These are phyloP conservation scores for Zonitis immaculata DNA, from an alignment of 2,888 invertebrate species.

Conservation along the genomic window DNA sequence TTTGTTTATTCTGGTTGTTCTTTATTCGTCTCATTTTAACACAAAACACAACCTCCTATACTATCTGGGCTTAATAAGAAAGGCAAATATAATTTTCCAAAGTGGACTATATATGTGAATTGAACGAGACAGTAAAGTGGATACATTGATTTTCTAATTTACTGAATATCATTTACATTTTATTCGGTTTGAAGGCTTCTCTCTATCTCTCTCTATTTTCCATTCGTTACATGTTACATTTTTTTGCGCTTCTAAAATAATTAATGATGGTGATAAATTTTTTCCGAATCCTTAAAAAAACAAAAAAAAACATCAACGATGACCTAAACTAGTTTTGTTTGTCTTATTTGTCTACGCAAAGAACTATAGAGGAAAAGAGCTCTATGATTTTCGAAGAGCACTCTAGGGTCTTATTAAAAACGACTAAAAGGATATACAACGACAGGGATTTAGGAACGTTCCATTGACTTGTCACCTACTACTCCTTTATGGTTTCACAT, in stretches of 20 bases:
- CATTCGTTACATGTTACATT: background rate
- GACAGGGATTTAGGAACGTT: background rate
- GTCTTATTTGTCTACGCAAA: background rate
- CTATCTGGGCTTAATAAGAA: conserved; percentile 39
- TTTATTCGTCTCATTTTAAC: conserved; percentile 25
- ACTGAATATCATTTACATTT: background rate
- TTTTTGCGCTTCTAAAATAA: conserved; percentile 29
- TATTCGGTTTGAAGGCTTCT: background rate
- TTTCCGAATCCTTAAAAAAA: background rate
- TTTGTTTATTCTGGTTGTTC: too few relatives aligned
- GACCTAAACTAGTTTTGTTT: background rate
- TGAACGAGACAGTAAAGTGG: conserved; percentile 24
- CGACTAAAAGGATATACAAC: background rate
- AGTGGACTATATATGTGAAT: conserved; percentile 32
- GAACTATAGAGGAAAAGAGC: background rate
- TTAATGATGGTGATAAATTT: conserved; percentile 32
- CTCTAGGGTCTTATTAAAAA: background rate
- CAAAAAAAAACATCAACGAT: too few relatives aligned
- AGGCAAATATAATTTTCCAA: conserved; percentile 48
- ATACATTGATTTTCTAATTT: conserved; percentile 37
- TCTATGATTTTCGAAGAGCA: background rate
- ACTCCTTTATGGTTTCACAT: background rate
- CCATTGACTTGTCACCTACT: background rate
- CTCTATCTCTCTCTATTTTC: background rate
- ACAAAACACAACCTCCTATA: too few relatives aligned